phyloP scores from a whole-genome alignment of 23 tunicate genomes.

The Clavelina lepadiformis region DNA sequence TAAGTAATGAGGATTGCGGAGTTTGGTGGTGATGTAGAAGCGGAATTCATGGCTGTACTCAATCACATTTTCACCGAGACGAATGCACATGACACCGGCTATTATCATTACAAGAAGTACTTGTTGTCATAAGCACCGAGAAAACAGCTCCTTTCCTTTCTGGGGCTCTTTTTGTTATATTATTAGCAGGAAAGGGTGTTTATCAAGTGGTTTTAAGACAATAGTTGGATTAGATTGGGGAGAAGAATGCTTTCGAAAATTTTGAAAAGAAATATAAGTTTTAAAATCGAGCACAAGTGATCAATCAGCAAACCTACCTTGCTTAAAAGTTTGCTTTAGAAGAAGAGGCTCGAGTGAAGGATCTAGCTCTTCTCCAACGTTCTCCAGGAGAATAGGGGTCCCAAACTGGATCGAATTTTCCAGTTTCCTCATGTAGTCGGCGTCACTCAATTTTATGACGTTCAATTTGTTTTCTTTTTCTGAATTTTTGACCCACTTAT shows the following conservation, averaged over 20 bases:
- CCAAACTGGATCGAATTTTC: slow-evolving; percentile 99
- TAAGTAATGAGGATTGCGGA: slow-evolving; percentile 95
- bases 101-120: too few species aligned
- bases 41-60: slow-evolving; percentile 95
- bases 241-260: neutral
- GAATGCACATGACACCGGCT: slow-evolving; percentile 89
- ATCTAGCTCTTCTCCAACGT: slow-evolving; percentile 93
- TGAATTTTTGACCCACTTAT: slow-evolving; percentile 93
- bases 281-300: too few species aligned
- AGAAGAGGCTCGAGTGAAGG: slow-evolving; percentile 98
- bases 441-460: slow-evolving; percentile 80
- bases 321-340: slow-evolving; percentile 93
- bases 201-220: neutral
- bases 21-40: slow-evolving; percentile 98
- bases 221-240: neutral
- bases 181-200: too few species aligned
- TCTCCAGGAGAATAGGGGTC: slow-evolving; percentile 91
- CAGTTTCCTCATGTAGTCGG: slow-evolving; percentile 93
- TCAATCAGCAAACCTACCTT: slow-evolving; percentile 42
- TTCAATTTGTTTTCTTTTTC: slow-evolving; percentile 90
- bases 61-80: slow-evolving; percentile 94
- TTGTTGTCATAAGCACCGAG: too few species aligned
- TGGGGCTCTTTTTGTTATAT: too few species aligned
- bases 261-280: too few species aligned
- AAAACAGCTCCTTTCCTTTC: too few species aligned